phyloP scores from a whole-genome alignment of 1,140 invertebrate genomes.

The Musca domestica region DNA sequence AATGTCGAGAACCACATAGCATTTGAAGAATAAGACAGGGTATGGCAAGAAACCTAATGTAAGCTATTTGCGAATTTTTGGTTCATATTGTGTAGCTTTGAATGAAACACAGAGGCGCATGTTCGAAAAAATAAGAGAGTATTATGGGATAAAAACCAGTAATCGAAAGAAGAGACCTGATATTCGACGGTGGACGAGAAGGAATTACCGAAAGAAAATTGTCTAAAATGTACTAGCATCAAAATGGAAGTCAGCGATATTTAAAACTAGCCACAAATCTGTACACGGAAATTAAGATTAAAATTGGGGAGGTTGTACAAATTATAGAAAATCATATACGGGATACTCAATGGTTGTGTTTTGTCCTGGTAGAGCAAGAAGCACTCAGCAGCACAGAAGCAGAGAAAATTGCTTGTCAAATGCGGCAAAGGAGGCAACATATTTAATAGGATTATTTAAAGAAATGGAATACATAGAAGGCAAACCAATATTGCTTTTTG shows the following conservation, averaged over 20 bases:
- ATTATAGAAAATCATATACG: constrained; percentile 35
- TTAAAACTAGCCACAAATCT: background rate
- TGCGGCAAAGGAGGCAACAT: constrained; percentile 51
- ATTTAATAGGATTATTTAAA: constrained; percentile 34
- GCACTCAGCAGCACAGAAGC: constrained; percentile 36
- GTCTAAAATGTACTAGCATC: background rate
- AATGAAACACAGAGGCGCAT: constrained; percentile 49
- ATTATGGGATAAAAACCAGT: constrained; percentile 35
- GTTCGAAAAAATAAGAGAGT: constrained; percentile 42
- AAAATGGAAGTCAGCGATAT: background rate
- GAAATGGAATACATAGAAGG: too few species aligned
- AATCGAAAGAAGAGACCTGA: constrained; percentile 53
- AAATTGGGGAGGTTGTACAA: constrained; percentile 45
- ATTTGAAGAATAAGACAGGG: constrained; percentile 24
- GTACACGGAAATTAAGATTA: constrained; percentile 26
- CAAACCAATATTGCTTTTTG: too few species aligned
- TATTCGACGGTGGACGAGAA: constrained; percentile 40
- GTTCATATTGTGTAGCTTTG: constrained; percentile 41
- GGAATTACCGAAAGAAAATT: background rate
- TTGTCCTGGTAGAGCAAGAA: constrained; percentile 33
- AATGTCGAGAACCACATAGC: constrained; percentile 1
- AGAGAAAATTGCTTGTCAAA: constrained; percentile 54
- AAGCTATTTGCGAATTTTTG: constrained; percentile 45
- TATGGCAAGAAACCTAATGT: constrained; percentile 45
- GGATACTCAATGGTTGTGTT: constrained; percentile 27